Evolutionary conservation across 2,888 invertebrate genomes (phyloP).

Genomic region (Cyrtodaria siliqua): DNA sequence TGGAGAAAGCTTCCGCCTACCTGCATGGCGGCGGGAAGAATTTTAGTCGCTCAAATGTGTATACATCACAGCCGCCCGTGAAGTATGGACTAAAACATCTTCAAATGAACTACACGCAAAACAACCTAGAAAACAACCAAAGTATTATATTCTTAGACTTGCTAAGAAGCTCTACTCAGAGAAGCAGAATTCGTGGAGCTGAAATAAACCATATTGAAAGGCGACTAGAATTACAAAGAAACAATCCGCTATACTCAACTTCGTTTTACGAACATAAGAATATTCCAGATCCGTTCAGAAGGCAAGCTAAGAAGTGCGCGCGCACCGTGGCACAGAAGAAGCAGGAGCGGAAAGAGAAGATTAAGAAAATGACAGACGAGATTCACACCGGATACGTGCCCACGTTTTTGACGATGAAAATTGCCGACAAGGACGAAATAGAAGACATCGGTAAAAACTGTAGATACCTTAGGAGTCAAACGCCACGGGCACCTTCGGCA

Average conservation of each 20-base stretch:
- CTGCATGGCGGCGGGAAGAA: slow-evolving; percentile 67
- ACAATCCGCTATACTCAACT: slow-evolving; percentile 64
- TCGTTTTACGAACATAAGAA: slow-evolving; percentile 67
- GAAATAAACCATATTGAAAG: slow-evolving; percentile 69
- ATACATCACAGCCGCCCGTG: slow-evolving; percentile 65
- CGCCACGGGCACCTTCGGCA: no score
- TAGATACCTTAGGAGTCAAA: slow-evolving; percentile 65
- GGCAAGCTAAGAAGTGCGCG: slow-evolving; percentile 49
- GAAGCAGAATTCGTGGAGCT: slow-evolving; percentile 59
- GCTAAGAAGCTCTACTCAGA: slow-evolving; percentile 68
- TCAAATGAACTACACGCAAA: slow-evolving; percentile 74
- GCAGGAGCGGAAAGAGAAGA: slow-evolving; percentile 72
- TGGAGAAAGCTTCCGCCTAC: slow-evolving; percentile 70
- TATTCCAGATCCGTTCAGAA: slow-evolving; percentile 59
- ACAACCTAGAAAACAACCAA: slow-evolving; percentile 74
- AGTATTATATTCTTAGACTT: slow-evolving; percentile 73
- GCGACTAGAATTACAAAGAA: slow-evolving; percentile 66
- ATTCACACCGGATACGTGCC: slow-evolving; percentile 71
- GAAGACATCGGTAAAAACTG: slow-evolving; percentile 66
- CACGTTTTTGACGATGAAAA: slow-evolving; percentile 63
- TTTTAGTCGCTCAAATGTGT: slow-evolving; percentile 69
- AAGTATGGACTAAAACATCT: slow-evolving; percentile 68
- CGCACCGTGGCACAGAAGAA: slow-evolving; percentile 73
- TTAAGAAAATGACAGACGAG: slow-evolving; percentile 71
- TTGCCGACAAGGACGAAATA: slow-evolving; percentile 64